Evolutionary conservation across 2,113 vertebrate genomes (phyloP), one percentile per base, ranked within the genome.

Genomic region (Cyprinus carpio): DNA sequence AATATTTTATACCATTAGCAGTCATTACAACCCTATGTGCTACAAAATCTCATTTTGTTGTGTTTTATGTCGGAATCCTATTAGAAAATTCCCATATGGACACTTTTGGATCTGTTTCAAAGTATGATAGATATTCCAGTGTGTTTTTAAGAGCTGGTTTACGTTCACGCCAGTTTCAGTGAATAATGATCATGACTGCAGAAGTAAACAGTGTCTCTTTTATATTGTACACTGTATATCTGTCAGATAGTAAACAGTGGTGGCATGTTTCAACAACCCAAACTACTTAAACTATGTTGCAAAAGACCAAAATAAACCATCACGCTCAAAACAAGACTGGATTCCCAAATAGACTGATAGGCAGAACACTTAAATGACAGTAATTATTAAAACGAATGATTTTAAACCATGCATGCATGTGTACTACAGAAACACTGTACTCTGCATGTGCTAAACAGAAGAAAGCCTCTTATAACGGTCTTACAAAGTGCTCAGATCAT

Each of bases 341-440:
- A 6, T 54, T 51, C 15, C 43, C 46, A 31, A 31, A 76, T 20
- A 76, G 18, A 37, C 18, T 20, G 18, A 10, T 1, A 75, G 11
- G 4, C 43, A 31, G 16, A 54, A 20, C 7, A 75, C 46, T 29
- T 71, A 23, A 10, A 69, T 23, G 0, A 43, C 25, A 8, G 43
- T 27, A 29, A 4, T 49, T 20, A 10, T 20, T 2, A 0, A 51
- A 54, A 76, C 13, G 16, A 76, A 25, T 54, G 43, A 49, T 15
- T 27, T 49, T 7, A 2, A 43, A 75, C 4, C 40, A 75, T 49
- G 78, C 34, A 25, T n/a, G 60, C 60, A 81, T 64, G 60, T 64
- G 34, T 29, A 46, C 37, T 81, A 65, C 78, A 67, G 79, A 81
- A 81, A 67, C 81, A 72, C 23, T 20, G 29, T 54, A 7, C 80